Evolutionary conservation across 92 coral and sea anemone species (phyloP).

Genomic region (Pocillopora grandis): DNA sequence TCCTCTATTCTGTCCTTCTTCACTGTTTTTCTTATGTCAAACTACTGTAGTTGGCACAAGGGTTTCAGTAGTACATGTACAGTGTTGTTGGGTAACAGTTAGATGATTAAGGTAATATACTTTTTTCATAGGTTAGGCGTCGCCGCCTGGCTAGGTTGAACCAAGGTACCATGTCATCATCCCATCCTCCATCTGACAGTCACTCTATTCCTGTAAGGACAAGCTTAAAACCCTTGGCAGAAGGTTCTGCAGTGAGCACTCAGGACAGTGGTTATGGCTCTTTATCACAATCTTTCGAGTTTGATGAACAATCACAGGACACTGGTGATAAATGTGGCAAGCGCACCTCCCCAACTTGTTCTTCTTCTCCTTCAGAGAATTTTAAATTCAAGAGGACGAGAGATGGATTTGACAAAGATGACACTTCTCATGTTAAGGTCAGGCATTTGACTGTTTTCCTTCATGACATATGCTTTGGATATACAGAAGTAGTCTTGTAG

Average conservation of each 20-base stretch:
- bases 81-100: background rate
- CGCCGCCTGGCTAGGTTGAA: slow-evolving; percentile 89
- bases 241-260: slow-evolving; percentile 39
- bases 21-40: too few relatives aligned
- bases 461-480: background rate
- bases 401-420: slow-evolving; percentile 68
- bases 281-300: slow-evolving; percentile 66
- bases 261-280: slow-evolving; percentile 92
- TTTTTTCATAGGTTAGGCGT: slow-evolving; percentile 76
- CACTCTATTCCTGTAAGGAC: slow-evolving; percentile 47
- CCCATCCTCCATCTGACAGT: slow-evolving; percentile 57
- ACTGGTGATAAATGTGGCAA: slow-evolving; percentile 82
- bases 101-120: background rate
- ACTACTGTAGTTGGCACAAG: too few relatives aligned
- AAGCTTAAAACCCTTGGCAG: slow-evolving; percentile 50
- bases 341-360: slow-evolving; percentile 86
- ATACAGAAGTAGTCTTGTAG: too few relatives aligned
- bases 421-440: slow-evolving; percentile 38
- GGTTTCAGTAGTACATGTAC: background rate
- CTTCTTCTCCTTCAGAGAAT: slow-evolving; percentile 81
- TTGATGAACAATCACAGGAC: slow-evolving; percentile 70
- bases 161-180: slow-evolving; percentile 64
- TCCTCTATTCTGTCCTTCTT: too few relatives aligned
- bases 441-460: background rate
- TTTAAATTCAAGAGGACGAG: slow-evolving; percentile 74